Evolutionary conservation across 2,113 vertebrate genomes (phyloP).

Genomic region (Isurus oxyrinchus): DNA sequence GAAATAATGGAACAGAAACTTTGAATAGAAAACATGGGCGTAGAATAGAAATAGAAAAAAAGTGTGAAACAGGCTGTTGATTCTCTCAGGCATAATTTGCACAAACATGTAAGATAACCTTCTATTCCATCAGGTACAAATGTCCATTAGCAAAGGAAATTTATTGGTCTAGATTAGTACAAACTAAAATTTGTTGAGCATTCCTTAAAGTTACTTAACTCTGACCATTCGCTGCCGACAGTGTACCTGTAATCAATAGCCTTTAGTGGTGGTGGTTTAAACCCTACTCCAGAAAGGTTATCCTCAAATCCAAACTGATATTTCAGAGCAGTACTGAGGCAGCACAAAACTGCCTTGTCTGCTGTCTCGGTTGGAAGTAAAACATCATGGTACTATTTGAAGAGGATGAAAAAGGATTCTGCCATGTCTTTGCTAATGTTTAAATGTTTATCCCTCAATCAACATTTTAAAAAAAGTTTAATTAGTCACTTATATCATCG

Average conservation of each 20-base stretch:
- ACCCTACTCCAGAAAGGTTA: not conserved
- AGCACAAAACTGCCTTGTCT: not conserved
- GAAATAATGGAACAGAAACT: not conserved
- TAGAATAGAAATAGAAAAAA: not conserved
- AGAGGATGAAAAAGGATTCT: no score
- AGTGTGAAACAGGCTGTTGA: not conserved
- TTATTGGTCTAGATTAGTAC: not conserved
- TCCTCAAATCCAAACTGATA: not conserved
- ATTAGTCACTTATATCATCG: not conserved
- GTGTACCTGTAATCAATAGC: not conserved
- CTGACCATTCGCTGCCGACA: not conserved
- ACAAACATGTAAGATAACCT: not conserved
- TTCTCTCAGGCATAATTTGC: not conserved
- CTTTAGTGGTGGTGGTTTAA: not conserved
- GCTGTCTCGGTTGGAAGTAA: not conserved
- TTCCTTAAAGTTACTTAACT: not conserved
- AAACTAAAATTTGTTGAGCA: not conserved
- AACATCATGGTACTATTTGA: not conserved
- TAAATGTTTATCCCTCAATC: not conserved
- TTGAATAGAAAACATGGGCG: not conserved
- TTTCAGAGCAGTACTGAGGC: not conserved
- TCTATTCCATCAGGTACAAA: not conserved
- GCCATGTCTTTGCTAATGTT: not conserved
- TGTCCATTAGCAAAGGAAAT: not conserved
- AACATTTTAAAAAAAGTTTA: not conserved